Conservation (phyloP, 2,797 vertebrate species). For the Allobates femoralis region DNA sequence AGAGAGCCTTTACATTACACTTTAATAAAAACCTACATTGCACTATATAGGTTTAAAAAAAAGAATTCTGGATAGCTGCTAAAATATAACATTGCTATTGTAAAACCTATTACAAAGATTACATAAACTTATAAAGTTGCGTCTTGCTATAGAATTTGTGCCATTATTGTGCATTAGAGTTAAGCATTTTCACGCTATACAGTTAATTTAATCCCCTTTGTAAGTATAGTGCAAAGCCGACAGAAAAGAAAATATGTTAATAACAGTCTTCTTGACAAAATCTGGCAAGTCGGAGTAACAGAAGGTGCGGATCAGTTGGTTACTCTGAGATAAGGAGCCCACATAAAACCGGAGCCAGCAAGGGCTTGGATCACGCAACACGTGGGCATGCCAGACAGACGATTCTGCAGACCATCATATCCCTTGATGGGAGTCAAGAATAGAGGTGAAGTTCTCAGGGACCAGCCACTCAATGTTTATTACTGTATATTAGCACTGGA, state of each 20-base stretch:
- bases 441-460: background rate
- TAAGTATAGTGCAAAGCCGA: conserved; percentile 9
- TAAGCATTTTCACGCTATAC: background rate
- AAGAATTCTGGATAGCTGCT: too few species aligned
- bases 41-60: too few species aligned
- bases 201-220: conserved; percentile 8
- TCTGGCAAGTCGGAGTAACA: conserved; percentile 61
- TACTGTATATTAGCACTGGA: conserved; percentile 1
- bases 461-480: background rate
- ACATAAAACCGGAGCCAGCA: conserved; percentile 60
- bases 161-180: background rate
- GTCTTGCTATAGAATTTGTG: background rate
- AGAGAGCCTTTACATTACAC: too few species aligned
- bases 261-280: conserved; percentile 39
- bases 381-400: conserved; percentile 43
- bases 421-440: background rate
- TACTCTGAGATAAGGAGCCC: conserved; percentile 60
- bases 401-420: conserved; percentile 17
- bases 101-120: background rate
- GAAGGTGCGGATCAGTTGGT: conserved; percentile 67
- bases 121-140: background rate
- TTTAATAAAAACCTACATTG: too few species aligned
- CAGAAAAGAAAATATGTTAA: conserved; percentile 57
- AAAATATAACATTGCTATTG: background rate
- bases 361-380: conserved; percentile 58